Base-by-base conservation (phyloP, 2,797 vertebrate species). In the Thamnophis elegans region DNA sequence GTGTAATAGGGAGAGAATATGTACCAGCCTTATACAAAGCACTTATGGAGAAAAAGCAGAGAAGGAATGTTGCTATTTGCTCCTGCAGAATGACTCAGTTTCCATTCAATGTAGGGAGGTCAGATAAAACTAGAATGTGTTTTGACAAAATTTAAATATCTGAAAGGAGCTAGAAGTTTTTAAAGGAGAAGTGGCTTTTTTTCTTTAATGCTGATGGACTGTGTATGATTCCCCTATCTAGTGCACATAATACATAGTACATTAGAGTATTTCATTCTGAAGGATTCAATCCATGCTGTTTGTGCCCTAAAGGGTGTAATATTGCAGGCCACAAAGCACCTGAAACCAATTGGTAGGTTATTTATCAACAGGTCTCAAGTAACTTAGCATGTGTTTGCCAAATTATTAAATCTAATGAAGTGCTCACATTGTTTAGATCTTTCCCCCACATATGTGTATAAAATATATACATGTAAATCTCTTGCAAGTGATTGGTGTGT, bases 401-500 rank as follows among this genome's bases (percentile, higher is more conserved):
- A 25, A 95, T 2, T 25, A 92, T 59, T 94, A 91, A 87, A 94
- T 95, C 87, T 82, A 88, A 88, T 82, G 82, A 85, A 92, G 82
- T 62, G 68, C 60, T 92, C 58, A 28, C 53, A 56, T 12, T 28
- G 59, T 87, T 87, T 58, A 85, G 88, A 86, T 87, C 87, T 32
- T 47, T 91, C 90, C 68, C 68, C 93, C 95, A 94, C 96, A 93
- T 88, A 90, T 94, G 94, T 89, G 85, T 91, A 1, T 92, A 82
- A 90, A 89, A 97, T 97, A 96, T 58, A 96, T 91, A 97, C 96
- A 96, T 96, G 96, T 92, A 90, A 91, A 95, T 96, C 94, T 93
- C 97, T 96, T 90, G 91, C 97, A 97, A 97, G 96, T 96, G 95
- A 96, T 95, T 96, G 95, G 97, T 98, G 91, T 98, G 97, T 97